Evolutionary conservation across 2,888 invertebrate species (phyloP), one percentile per base, ranked within the genome.

Genomic region (Graphium colonna): DNA sequence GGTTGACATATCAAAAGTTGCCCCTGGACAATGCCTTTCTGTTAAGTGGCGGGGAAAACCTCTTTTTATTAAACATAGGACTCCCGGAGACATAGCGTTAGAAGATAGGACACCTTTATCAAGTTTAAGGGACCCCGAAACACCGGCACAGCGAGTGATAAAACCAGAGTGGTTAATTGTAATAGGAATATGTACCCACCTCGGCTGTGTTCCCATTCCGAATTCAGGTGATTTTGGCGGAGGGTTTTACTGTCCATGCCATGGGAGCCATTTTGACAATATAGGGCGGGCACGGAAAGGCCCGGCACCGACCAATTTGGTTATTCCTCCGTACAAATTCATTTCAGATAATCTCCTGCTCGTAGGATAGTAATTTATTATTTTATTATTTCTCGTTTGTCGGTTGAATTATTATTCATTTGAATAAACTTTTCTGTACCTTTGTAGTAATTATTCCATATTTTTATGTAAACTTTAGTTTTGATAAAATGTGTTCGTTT

Each of bases 31-130:
- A 60, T 91, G 91, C 54, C 67, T 85, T 48, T 90, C 94, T 0
- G 91, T 93, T 65, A 96, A 96, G 76, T 97, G 96, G 96, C 90
- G 95, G 64, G 95, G 95, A 51, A 96, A 95, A 73, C 96, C 96
- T 0, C 82, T 97, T 47, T 97, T 96, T 72, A 83, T 97, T 42
- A 92, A 92, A 66, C 93, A 94, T 68, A 91, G 94, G 60, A 92
- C 94, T 4, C 78, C 81, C 7, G 88, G 86, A 0, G 94, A 96
- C 64, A 95, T 96, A 48, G 91, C 89, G 0, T 65, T 71, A 16
- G 94, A 93, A 71, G 75, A 84, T 49, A 74, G 79, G 17, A 94
- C 95, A 8, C 91, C 93, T 50, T 47, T 95, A 18, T 66, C 85
- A 1, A 69, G 82, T 0, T 85, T 97, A 41, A 90, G 95, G 51